Conservation (phyloP, 2,113 vertebrate genomes). For the Chaetodon auriga region DNA sequence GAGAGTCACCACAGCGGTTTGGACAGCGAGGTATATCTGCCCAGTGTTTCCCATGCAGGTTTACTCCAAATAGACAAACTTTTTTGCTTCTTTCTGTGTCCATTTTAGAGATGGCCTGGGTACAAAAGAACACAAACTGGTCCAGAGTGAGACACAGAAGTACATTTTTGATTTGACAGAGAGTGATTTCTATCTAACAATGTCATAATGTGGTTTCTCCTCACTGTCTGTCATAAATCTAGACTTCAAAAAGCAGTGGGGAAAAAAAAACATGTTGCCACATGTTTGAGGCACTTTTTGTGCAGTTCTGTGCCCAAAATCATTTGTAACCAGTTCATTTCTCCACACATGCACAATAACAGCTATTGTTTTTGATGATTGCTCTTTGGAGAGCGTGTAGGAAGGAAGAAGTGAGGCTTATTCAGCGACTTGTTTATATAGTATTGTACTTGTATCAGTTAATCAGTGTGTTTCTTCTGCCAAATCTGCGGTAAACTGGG, state of each 20-base stretch:
- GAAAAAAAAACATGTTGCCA: conserved; percentile 53
- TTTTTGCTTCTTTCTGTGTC: conserved; percentile 41
- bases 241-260: conserved; percentile 47
- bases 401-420: conserved; percentile 47
- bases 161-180: conserved; percentile 37
- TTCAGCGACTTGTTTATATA: conserved; percentile 46
- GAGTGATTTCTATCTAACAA: conserved; percentile 48
- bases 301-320: conserved; percentile 39
- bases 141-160: neutral
- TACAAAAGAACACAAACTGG: conserved; percentile 33
- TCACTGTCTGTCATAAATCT: conserved; percentile 52
- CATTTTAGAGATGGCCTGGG: conserved; percentile 40
- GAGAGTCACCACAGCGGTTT: conserved; percentile 78
- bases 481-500: conserved; percentile 48
- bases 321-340: conserved; percentile 58
- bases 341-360: neutral
- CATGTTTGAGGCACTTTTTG: conserved; percentile 59
- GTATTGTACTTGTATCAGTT: conserved; percentile 21
- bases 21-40: conserved; percentile 67
- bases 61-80: conserved; percentile 73
- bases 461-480: conserved; percentile 29
- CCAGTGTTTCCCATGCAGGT: conserved; percentile 77
- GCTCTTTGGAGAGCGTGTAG: conserved; percentile 49
- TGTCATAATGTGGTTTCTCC: conserved; percentile 35
- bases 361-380: conserved; percentile 52